Evolutionary conservation across 2,113 vertebrate genomes (phyloP).

Genomic region (Ceratotherium simum): DNA sequence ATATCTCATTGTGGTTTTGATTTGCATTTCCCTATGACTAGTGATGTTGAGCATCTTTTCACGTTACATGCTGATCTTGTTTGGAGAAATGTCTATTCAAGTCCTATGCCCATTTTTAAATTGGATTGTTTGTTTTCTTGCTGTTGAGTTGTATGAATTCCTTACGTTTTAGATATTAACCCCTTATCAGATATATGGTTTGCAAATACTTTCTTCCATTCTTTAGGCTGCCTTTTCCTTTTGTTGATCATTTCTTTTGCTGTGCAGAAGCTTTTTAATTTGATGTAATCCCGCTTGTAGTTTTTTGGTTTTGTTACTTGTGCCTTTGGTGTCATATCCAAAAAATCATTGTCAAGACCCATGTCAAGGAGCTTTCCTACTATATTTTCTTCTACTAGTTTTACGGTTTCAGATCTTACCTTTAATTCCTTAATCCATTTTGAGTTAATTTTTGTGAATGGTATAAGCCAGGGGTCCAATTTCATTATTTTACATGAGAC

Average conservation of each 20-base stretch:
- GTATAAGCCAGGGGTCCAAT: neutral
- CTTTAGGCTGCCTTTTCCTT: neutral
- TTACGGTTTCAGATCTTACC: neutral
- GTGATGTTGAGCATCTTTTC: neutral
- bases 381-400: neutral
- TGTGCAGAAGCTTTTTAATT: neutral
- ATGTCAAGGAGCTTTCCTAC: neutral
- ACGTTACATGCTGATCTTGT: neutral
- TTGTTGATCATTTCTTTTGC: neutral
- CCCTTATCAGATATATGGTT: neutral
- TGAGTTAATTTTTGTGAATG: neutral
- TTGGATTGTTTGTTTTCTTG: neutral
- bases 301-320: neutral
- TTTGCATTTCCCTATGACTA: neutral
- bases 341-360: neutral
- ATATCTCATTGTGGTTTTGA: neutral
- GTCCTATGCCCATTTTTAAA: neutral
- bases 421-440: neutral
- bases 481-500: neutral
- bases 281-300: neutral
- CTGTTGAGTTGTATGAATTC: neutral
- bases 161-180: neutral
- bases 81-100: neutral
- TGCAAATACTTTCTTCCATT: neutral
- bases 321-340: neutral